Conservation (phyloP, 2,113 vertebrate species). For the Columba janthina region DNA sequence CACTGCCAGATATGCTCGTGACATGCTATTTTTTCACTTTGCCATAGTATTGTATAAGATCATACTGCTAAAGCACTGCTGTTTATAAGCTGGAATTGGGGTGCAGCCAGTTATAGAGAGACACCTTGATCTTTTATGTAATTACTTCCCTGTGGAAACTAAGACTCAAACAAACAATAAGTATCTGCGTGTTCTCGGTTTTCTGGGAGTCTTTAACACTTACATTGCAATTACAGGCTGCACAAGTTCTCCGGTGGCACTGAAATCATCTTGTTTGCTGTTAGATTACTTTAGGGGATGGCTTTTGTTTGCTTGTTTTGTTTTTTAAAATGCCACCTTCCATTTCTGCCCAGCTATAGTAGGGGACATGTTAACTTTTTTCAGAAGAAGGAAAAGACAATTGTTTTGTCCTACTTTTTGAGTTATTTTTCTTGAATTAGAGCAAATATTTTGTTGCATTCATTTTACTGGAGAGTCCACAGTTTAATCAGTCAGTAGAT, state of each 20-base stretch:
- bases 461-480: background rate
- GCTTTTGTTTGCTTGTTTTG: background rate
- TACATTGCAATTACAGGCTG: background rate
- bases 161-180: background rate
- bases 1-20: background rate
- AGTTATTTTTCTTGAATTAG: background rate
- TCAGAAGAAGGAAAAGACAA: background rate
- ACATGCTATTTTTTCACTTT: background rate
- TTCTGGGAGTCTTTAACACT: background rate
- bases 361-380: background rate
- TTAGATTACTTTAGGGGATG: background rate
- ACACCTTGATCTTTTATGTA: background rate
- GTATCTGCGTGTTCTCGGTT: background rate
- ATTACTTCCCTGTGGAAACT: background rate
- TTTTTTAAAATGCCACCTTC: background rate
- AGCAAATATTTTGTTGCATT: background rate
- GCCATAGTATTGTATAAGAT: accelerated
- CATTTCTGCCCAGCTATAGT: background rate
- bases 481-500: background rate
- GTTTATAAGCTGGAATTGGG: background rate
- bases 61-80: background rate
- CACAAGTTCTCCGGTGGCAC: background rate
- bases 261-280: background rate
- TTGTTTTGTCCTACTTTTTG: background rate
- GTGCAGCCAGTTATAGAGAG: background rate